phyloP scores from a whole-genome alignment of 2,113 vertebrate genomes.

The Hepsetus odoe region DNA sequence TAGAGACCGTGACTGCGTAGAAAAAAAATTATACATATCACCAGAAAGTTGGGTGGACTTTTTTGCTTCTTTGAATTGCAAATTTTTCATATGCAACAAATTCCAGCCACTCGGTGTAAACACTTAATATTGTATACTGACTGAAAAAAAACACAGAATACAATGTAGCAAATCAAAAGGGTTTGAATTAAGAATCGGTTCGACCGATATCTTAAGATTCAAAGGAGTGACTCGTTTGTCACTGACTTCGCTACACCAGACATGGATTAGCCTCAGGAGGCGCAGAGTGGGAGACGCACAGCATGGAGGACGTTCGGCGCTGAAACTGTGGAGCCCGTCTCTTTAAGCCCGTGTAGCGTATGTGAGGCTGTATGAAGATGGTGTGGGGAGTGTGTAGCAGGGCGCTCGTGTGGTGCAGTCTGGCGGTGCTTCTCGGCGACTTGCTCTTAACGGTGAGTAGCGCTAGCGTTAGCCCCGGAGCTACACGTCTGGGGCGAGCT shows the following conservation, averaged over 20 bases:
- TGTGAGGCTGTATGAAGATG: constrained; percentile 64
- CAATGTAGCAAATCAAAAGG: background rate
- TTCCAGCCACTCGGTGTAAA: no score
- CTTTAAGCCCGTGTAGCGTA: background rate
- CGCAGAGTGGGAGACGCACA: background rate
- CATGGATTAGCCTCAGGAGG: background rate
- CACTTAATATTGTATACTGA: no score
- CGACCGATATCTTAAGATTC: background rate
- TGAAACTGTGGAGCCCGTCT: background rate
- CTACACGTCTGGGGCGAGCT: background rate
- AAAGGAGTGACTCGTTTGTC: background rate
- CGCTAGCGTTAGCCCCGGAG: background rate
- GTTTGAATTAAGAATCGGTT: background rate
- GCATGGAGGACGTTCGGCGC: constrained; percentile 12
- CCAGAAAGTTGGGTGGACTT: no score
- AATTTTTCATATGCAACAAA: no score
- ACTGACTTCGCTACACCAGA: background rate
- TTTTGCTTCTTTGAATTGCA: no score
- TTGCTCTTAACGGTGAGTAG: constrained; percentile 70
- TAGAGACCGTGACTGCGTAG: no score
- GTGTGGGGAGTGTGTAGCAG: constrained; percentile 69
- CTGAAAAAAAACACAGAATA: background rate
- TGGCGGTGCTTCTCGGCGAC: constrained; percentile 64
- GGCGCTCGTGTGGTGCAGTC: constrained; percentile 71
- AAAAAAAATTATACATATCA: no score